Percentiles rank a stretch among this genome's conserved stretches.
These are phyloP conservation scores for Oxyruncus cristatus DNA, from an alignment of 2,113 vertebrate genomes.

Conservation along the genomic window DNA sequence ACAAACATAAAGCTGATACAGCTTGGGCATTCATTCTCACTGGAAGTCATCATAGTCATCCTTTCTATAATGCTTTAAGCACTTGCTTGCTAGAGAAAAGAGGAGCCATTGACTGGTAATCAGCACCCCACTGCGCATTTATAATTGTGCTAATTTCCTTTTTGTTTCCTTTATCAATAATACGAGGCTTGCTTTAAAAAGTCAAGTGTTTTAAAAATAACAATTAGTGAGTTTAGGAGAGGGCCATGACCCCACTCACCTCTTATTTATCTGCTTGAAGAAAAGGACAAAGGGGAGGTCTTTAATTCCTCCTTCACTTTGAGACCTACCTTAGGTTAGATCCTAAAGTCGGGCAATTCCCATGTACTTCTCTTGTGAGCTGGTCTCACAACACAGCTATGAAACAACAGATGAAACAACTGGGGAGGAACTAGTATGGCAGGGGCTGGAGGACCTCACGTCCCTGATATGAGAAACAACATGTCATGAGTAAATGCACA, in stretches of 20 bases:
- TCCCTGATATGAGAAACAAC: background rate
- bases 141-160: constrained; percentile 53
- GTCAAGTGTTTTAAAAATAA: constrained; percentile 47
- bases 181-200: constrained; percentile 28
- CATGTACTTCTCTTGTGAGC: background rate
- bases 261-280: background rate
- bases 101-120: constrained; percentile 44
- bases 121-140: constrained; percentile 42
- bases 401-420: background rate
- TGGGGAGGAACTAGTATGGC: background rate
- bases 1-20: constrained; percentile 41
- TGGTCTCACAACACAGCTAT: background rate
- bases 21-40: constrained; percentile 21
- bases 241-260: background rate
- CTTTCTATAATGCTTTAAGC: constrained; percentile 33
- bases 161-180: constrained; percentile 59
- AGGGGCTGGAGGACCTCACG: background rate
- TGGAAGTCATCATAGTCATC: constrained; percentile 48
- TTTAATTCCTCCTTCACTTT: background rate
- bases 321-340: background rate
- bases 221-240: background rate
- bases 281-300: background rate
- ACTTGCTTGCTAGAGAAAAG: constrained; percentile 43
- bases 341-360: background rate
- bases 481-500: background rate